Conservation (phyloP, 2,797 vertebrate species). For the Tenualosa thibaudeaui region DNA sequence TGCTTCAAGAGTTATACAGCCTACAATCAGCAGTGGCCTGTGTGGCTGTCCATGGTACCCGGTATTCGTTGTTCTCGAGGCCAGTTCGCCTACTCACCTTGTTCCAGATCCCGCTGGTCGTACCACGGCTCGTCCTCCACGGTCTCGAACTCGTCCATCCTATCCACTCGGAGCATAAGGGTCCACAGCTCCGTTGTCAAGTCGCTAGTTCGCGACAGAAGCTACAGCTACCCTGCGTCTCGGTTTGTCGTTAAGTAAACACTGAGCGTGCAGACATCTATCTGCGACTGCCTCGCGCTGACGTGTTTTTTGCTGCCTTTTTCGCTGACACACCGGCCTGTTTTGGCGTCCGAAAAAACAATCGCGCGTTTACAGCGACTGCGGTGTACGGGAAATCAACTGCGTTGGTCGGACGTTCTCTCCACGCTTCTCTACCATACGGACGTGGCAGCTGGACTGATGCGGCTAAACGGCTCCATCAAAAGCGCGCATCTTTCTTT, state of each 20-base stretch:
- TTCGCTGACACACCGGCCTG: conserved; percentile 22
- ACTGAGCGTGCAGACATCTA: background rate
- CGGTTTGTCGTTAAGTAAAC: background rate
- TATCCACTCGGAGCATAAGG: conserved; percentile 78
- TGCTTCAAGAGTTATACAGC: too few species aligned
- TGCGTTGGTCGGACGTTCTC: background rate
- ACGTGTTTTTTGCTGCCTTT: background rate
- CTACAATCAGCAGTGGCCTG: background rate
- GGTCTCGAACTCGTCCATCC: conserved; percentile 93
- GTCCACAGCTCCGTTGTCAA: background rate
- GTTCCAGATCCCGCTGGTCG: conserved; percentile 94
- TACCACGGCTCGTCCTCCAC: conserved; percentile 97
- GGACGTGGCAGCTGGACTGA: background rate
- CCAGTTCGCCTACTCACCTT: conserved; percentile 76
- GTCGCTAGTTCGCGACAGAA: background rate
- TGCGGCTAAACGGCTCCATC: background rate
- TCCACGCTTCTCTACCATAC: background rate
- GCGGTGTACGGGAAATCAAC: background rate
- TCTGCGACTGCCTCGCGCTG: background rate
- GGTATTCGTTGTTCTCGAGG: background rate
- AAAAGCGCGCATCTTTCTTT: conserved; percentile 16
- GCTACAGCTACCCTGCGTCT: background rate
- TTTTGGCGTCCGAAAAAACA: background rate
- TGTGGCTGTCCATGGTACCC: background rate
- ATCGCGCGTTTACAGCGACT: background rate